Conservation (phyloP, 2,113 vertebrate genomes). For the Cryptotis parvus region DNA sequence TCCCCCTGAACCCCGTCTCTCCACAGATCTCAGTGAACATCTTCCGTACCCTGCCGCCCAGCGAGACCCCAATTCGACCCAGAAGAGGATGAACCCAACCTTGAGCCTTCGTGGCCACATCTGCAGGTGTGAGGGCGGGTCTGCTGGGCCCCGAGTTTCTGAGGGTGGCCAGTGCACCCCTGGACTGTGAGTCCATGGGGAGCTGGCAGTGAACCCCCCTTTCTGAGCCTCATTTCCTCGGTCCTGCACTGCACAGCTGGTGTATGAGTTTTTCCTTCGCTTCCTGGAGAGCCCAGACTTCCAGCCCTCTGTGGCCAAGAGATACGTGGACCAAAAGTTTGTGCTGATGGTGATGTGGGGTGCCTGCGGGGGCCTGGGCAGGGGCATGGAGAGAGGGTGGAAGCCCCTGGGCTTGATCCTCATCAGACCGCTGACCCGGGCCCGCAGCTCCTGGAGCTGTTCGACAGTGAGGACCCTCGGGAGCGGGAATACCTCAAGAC, state of each 20-base stretch:
- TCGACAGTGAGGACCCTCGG: slow-evolving; percentile 95
- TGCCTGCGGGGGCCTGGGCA: slow-evolving; percentile 26
- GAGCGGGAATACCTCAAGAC: slow-evolving; percentile 96
- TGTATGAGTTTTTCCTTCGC: slow-evolving; percentile 96
- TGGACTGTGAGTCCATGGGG: neutral
- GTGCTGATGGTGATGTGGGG: slow-evolving; percentile 91
- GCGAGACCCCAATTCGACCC: slow-evolving; percentile 97
- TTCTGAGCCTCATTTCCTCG: neutral
- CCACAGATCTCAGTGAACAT: slow-evolving; percentile 95
- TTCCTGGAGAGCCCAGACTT: slow-evolving; percentile 97
- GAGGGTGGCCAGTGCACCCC: neutral
- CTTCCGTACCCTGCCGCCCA: slow-evolving; percentile 94
- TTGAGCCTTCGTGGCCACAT: slow-evolving; percentile 96
- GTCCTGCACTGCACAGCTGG: slow-evolving; percentile 86
- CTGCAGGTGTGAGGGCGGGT: slow-evolving; percentile 89
- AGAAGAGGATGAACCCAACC: slow-evolving; percentile 95
- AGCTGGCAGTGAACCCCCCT: neutral
- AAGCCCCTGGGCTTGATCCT: neutral
- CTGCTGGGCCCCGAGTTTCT: neutral
- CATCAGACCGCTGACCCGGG: slow-evolving; percentile 22
- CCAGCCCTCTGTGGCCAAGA: slow-evolving; percentile 95
- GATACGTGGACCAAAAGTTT: slow-evolving; percentile 97
- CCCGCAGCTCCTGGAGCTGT: slow-evolving; percentile 92
- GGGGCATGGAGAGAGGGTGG: neutral
- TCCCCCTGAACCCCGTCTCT: too few species aligned